Evolutionary conservation across 2,888 invertebrate species (phyloP).

Genomic region (Thereva unica): DNA sequence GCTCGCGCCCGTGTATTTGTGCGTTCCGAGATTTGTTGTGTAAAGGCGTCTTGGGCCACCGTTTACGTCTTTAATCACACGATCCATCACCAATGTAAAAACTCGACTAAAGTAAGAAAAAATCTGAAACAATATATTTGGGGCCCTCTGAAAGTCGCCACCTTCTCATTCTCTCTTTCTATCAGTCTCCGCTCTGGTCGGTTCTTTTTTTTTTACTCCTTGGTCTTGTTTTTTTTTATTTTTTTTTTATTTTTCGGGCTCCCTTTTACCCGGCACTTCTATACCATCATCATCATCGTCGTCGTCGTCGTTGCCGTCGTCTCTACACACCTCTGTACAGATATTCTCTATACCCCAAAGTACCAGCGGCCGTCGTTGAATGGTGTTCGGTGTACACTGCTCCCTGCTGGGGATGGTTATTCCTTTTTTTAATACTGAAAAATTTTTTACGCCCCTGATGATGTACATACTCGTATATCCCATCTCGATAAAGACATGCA

Average conservation of each 20-base stretch:
- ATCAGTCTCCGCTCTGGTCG: constrained; percentile 32
- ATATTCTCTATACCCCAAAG: constrained; percentile 28
- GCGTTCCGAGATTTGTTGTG: neutral
- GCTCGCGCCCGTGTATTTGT: neutral
- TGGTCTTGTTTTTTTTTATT: constrained; percentile 35
- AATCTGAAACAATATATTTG: constrained; percentile 60
- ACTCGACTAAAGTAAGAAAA: constrained; percentile 60
- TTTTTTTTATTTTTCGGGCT: constrained; percentile 22
- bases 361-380: constrained; percentile 32
- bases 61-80: constrained; percentile 45
- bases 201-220: constrained; percentile 29
- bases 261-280: constrained; percentile 28
- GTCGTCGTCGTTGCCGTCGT: constrained; percentile 31
- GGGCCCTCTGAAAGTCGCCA: constrained; percentile 43
- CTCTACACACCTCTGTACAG: constrained; percentile 31
- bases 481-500: constrained; percentile 36
- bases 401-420: constrained; percentile 30
- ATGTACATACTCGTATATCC: constrained; percentile 33
- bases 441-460: constrained; percentile 41
- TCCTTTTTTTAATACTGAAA: constrained; percentile 35
- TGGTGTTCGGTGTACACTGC: constrained; percentile 18
- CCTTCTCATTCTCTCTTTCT: constrained; percentile 35
- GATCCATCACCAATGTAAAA: constrained; percentile 60
- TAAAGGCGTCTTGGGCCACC: constrained; percentile 8
- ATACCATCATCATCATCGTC: constrained; percentile 28